Conservation (phyloP, 1,140 invertebrate species). For the Apis cerana region DNA sequence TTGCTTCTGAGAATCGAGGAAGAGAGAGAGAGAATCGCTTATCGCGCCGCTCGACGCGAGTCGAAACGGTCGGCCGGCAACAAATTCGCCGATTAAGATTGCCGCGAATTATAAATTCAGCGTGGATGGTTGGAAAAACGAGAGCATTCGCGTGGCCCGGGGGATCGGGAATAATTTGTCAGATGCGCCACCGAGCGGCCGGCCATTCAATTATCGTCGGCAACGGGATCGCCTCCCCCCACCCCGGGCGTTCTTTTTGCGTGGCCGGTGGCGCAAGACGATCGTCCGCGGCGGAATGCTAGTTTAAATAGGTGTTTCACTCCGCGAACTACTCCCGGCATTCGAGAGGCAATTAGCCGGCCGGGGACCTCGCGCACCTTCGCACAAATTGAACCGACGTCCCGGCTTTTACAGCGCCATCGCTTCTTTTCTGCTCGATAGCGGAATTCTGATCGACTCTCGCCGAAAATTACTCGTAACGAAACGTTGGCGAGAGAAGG, state of each 20-base stretch:
- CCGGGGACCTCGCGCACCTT: conserved; percentile 35
- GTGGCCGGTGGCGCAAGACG: conserved; percentile 30
- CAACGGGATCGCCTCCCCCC: neutral
- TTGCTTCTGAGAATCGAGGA: conserved; percentile 5
- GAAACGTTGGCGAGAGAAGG: too few relatives aligned
- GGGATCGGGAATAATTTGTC: conserved; percentile 50
- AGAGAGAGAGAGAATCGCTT: neutral
- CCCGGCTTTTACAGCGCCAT: neutral
- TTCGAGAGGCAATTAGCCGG: conserved; percentile 63
- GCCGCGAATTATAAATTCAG: conserved; percentile 19
- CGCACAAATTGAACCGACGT: conserved; percentile 37
- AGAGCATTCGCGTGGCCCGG: neutral
- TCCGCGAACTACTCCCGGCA: conserved; percentile 51
- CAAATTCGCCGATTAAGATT: conserved; percentile 27
- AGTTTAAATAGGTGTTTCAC: conserved; percentile 62
- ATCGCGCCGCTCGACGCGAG: conserved; percentile 7
- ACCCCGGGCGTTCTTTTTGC: conserved; percentile 38
- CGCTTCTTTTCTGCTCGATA: neutral
- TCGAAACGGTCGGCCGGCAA: neutral
- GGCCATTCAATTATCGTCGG: conserved; percentile 46
- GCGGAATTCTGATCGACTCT: too few relatives aligned
- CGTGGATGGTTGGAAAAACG: neutral
- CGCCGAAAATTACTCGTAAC: too few relatives aligned
- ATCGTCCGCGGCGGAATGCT: conserved; percentile 53
- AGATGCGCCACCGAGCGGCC: conserved; percentile 8